Evolutionary conservation across 2,797 vertebrate genomes (phyloP), one percentile per base, ranked within the genome.

Genomic region (Malacoctenus gilli): DNA sequence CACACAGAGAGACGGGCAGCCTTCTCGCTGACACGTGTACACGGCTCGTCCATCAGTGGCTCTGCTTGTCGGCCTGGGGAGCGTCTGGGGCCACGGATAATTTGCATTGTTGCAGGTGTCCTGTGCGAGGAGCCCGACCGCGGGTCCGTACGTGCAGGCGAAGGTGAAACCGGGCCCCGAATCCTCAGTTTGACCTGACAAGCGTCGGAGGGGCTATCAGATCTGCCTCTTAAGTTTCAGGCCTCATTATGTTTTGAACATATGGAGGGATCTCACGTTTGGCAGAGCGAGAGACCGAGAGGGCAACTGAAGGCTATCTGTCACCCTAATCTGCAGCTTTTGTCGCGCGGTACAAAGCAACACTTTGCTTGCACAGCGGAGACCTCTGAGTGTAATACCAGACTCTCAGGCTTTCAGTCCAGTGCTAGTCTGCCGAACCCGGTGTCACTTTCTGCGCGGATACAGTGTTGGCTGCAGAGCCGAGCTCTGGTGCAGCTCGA

Each of bases 221-320:
- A 81, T 85, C 63, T 58, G 32, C 67, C 6, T 76, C 80, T 87
- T 72, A 42, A 15, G 57, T 87, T 87, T 84, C 85, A 44, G 50
- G n/a, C 34, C 54, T 84, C 71, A 82, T 89, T 84, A 62, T 71
- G 55, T 54, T 70, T 60, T 54, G 39, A 75, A 59, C 20, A 10
- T 50, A 39, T 28, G 54, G 59, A 51, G 46, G 40, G 64, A 68
- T 62, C 52, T 77, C 63, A 60, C 46, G 25, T 56, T 65, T 36
- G 63, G 10, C 21, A 7, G 65, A 55, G 54, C 66, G 49, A 38
- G 75, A 7, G 65, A 55, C 51, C 66, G 49, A 38, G 75, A 75
- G 86, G 83, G 66, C 70, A 66, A 22, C 20, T 56, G 20, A 67
- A 72, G 82, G 79, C 75, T 61, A 68, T 75, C 79, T 59, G 78